phyloP scores from a whole-genome alignment of 2,888 invertebrate species.

The Sarcophaga rosellei region DNA sequence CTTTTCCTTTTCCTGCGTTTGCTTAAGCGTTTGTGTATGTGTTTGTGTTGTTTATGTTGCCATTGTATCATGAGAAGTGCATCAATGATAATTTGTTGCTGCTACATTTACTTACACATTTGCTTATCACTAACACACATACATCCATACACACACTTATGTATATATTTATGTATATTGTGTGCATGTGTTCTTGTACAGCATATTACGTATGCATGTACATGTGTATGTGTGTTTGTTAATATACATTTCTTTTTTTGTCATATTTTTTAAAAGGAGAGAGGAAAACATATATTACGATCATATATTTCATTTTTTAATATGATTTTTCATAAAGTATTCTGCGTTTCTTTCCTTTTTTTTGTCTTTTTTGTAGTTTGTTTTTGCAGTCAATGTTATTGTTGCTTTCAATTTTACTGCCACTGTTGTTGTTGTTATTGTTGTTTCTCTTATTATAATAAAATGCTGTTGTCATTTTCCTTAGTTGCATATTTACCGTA shows the following conservation, averaged over 20 bases:
- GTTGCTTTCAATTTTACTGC: not conserved
- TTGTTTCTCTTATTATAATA: conserved; percentile 54
- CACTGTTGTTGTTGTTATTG: conserved; percentile 6
- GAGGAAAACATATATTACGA: conserved; percentile 22
- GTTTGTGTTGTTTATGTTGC: conserved; percentile 32
- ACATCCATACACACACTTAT: not conserved
- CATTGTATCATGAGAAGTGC: conserved; percentile 45
- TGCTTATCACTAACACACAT: not conserved
- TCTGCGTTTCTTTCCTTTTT: not conserved
- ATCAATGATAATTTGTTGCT: conserved; percentile 66
- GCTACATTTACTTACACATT: conserved; percentile 16
- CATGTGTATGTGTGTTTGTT: no score
- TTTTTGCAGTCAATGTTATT: conserved; percentile 2
- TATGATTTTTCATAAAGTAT: conserved; percentile 60
- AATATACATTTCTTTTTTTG: no score
- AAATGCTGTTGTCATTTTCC: conserved; percentile 65
- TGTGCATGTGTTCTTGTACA: not conserved
- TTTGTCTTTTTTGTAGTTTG: not conserved
- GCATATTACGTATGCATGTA: no score
- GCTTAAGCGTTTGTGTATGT: no score
- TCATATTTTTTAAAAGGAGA: not conserved
- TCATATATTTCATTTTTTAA: conserved; percentile 56
- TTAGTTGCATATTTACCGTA: conserved; percentile 61
- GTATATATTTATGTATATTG: no score
- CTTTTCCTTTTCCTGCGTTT: conserved; percentile 22